Percentiles rank a stretch among this genome's conserved stretches.
Conservation (phyloP, 2,888 invertebrate species). For the Caenorhabditis sp. region DNA sequence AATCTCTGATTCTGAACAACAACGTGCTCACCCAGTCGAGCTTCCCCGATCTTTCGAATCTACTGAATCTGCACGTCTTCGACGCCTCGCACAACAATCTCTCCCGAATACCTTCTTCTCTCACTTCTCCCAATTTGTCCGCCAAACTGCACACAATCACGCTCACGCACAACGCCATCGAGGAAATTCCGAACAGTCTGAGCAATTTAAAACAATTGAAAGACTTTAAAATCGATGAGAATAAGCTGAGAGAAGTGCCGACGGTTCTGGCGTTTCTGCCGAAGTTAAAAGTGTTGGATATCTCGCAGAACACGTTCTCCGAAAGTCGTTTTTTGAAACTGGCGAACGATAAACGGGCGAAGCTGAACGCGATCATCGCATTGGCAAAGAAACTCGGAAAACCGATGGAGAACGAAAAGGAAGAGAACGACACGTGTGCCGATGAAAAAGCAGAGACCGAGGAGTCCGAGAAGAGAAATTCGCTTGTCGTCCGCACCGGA, state of each 20-base stretch:
- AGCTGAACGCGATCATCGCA: slow-evolving; percentile 56
- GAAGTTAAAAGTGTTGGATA: slow-evolving; percentile 51
- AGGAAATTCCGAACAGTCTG: slow-evolving; percentile 34
- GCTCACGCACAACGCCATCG: slow-evolving; percentile 58
- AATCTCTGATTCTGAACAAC: slow-evolving; percentile 66
- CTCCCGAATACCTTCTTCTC: slow-evolving; percentile 34
- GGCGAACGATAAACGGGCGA: slow-evolving; percentile 65
- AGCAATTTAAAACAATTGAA: slow-evolving; percentile 48
- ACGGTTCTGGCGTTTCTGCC: slow-evolving; percentile 18
- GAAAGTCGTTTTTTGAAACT: slow-evolving; percentile 64
- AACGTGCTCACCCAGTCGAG: slow-evolving; percentile 38
- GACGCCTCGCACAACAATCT: slow-evolving; percentile 63
- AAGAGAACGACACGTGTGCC: neutral
- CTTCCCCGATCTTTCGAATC: slow-evolving; percentile 55
- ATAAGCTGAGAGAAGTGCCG: slow-evolving; percentile 42
- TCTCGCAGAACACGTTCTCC: slow-evolving; percentile 60
- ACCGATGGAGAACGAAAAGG: slow-evolving; percentile 17
- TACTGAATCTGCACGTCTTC: slow-evolving; percentile 62
- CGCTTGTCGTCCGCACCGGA: slow-evolving; percentile 25
- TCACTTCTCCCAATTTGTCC: slow-evolving; percentile 34
- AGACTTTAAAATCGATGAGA: slow-evolving; percentile 56
- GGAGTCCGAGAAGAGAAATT: neutral
- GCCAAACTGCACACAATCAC: slow-evolving; percentile 57
- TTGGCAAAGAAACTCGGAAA: slow-evolving; percentile 22
- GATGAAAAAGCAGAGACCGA: neutral